phyloP scores from a whole-genome alignment of 2,888 invertebrate species.

The Hirudinaria manillensis region DNA sequence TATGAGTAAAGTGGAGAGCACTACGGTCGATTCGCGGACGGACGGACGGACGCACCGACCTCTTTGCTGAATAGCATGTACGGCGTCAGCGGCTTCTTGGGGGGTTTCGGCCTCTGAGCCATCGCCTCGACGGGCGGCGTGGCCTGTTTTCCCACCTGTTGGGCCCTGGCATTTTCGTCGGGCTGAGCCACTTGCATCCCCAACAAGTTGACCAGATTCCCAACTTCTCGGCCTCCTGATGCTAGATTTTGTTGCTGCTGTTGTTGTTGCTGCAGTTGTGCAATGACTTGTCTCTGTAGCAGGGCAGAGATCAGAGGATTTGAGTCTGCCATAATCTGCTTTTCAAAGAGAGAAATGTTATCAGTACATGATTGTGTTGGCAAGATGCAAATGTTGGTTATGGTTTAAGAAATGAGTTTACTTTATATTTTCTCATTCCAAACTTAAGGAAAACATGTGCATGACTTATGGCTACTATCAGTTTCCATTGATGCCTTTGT shows the following conservation, averaged over 20 bases:
- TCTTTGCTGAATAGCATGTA: conserved; percentile 41
- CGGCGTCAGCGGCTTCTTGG: conserved; percentile 41
- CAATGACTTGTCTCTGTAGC: conserved; percentile 20
- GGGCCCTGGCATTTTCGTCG: conserved; percentile 7
- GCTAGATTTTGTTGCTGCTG: conserved; percentile 19
- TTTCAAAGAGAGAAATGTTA: no score
- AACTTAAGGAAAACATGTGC: no score
- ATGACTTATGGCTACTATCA: no score
- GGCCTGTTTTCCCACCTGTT: background rate
- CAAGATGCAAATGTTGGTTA: no score
- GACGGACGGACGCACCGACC: conserved; percentile 32
- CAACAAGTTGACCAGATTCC: background rate
- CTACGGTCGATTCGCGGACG: no score
- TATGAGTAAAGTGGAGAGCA: no score
- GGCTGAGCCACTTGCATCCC: background rate
- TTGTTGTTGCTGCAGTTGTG: conserved; percentile 16
- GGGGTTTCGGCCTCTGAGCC: conserved; percentile 35
- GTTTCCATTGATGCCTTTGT: no score
- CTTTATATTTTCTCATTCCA: no score
- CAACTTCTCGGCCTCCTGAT: conserved; percentile 16
- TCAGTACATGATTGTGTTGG: no score
- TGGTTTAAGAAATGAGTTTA: no score
- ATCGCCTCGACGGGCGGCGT: background rate
- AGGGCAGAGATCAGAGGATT: conserved; percentile 20
- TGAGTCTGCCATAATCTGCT: conserved; percentile 17